Conservation (phyloP, 1,140 invertebrate genomes). For the Drosophila quadrilineata region DNA sequence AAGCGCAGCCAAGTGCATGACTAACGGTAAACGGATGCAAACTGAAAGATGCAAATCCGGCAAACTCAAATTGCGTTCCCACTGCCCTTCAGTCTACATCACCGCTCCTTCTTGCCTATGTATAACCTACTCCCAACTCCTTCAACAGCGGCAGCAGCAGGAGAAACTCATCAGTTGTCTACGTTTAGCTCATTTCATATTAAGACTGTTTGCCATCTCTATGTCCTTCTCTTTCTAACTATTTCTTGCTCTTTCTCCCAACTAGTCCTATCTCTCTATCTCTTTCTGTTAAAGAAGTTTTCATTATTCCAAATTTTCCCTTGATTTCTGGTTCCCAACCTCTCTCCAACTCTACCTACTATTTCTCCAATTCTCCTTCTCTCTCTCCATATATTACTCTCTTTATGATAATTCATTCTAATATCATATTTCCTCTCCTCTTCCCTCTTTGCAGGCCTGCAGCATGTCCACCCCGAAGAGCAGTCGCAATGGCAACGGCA, state of each 20-base stretch:
- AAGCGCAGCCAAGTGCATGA: slow-evolving; percentile 67
- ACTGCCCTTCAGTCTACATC: slow-evolving; percentile 23
- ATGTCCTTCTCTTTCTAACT: no score
- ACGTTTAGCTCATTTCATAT: neutral
- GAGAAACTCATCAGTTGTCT: slow-evolving; percentile 1
- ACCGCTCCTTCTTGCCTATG: neutral
- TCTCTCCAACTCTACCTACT: no score
- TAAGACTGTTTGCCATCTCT: no score
- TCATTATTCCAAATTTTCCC: no score
- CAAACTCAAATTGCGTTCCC: slow-evolving; percentile 66
- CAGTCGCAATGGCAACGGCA: slow-evolving; percentile 81
- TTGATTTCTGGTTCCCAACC: no score
- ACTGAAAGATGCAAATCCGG: slow-evolving; percentile 76
- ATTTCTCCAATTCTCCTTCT: neutral
- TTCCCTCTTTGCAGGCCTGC: slow-evolving; percentile 81
- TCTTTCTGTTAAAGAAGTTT: neutral
- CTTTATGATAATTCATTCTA: neutral
- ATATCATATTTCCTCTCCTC: neutral
- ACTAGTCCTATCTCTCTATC: neutral
- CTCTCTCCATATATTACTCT: neutral
- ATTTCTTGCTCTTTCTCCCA: no score
- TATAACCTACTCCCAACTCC: neutral
- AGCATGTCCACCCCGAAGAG: slow-evolving; percentile 76
- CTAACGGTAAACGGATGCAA: slow-evolving; percentile 78
- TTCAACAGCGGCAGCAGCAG: neutral